phyloP scores from a whole-genome alignment of 1,140 invertebrate genomes.

The Paracyclopina nana region DNA sequence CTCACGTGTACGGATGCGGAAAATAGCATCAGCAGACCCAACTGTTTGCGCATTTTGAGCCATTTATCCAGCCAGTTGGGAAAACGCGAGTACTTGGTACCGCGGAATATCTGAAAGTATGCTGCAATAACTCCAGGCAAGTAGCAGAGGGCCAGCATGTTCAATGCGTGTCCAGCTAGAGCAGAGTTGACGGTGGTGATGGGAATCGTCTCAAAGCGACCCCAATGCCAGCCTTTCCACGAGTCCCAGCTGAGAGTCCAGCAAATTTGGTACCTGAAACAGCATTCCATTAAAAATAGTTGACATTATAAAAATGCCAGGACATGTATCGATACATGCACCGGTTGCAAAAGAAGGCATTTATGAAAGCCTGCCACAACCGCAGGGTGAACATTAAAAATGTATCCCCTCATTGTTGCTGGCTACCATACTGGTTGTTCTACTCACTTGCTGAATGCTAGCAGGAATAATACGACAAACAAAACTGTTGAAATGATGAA shows the following conservation, averaged over 20 bases:
- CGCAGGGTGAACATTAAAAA: no score
- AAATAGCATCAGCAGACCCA: constrained; percentile 21
- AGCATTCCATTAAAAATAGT: not conserved
- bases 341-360: no score
- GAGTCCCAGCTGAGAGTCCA: constrained; percentile 17
- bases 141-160: constrained; percentile 20
- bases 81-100: constrained; percentile 21
- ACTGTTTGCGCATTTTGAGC: constrained; percentile 22
- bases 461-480: constrained; percentile 20
- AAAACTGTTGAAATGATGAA: constrained; percentile 19
- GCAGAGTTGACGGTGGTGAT: constrained; percentile 20
- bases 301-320: not conserved
- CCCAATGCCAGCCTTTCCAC: constrained; percentile 19
- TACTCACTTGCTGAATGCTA: constrained; percentile 20
- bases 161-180: constrained; percentile 19
- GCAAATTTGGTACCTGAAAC: constrained; percentile 21
- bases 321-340: not conserved
- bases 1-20: constrained; percentile 19
- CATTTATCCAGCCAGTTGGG: constrained; percentile 22
- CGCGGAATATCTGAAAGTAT: constrained; percentile 17
- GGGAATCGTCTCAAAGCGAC: constrained; percentile 14
- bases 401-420: no score
- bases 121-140: constrained; percentile 17
- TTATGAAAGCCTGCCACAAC: no score
- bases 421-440: not conserved